Conservation (phyloP, 64 coral and sea anemone genomes). For the Montipora foliosa region DNA sequence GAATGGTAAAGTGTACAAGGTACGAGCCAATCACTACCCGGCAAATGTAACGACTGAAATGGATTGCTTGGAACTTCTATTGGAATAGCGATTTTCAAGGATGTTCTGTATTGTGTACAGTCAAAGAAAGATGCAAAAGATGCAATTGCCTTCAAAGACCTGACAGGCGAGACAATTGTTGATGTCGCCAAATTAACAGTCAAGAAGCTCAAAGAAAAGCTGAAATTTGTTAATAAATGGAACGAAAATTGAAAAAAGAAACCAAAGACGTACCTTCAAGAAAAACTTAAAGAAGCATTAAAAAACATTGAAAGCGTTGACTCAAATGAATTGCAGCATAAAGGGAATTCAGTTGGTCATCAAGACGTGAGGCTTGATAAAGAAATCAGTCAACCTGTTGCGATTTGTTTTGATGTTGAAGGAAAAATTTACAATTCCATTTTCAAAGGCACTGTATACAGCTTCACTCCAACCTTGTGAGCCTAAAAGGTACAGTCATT, state of each 20-base stretch:
- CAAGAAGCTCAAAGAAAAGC: conserved; percentile 45
- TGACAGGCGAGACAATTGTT: conserved; percentile 41
- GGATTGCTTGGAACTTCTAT: conserved; percentile 50
- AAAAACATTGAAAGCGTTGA: neutral
- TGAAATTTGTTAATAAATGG: conserved; percentile 39
- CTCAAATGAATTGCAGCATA: neutral
- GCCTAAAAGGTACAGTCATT: too few relatives aligned
- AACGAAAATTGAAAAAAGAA: conserved; percentile 21
- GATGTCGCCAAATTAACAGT: conserved; percentile 47
- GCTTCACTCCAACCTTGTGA: too few relatives aligned
- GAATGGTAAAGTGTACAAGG: conserved; percentile 46
- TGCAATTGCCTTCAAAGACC: conserved; percentile 47
- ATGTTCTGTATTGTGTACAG: conserved; percentile 42
- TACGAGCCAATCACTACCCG: conserved; percentile 54
- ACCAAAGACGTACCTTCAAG: conserved; percentile 31
- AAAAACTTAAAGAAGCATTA: conserved; percentile 26
- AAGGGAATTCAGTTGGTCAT: neutral
- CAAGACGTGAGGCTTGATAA: neutral
- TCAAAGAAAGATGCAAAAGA: conserved; percentile 23
- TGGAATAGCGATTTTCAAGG: conserved; percentile 39
- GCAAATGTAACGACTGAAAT: conserved; percentile 62
- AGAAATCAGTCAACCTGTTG: conserved; percentile 27
- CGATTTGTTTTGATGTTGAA: conserved; percentile 9
- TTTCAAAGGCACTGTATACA: neutral
- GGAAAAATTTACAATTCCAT: conserved; percentile 32